phyloP scores from a whole-genome alignment of 2,113 vertebrate genomes.

The Gobio gobio region DNA sequence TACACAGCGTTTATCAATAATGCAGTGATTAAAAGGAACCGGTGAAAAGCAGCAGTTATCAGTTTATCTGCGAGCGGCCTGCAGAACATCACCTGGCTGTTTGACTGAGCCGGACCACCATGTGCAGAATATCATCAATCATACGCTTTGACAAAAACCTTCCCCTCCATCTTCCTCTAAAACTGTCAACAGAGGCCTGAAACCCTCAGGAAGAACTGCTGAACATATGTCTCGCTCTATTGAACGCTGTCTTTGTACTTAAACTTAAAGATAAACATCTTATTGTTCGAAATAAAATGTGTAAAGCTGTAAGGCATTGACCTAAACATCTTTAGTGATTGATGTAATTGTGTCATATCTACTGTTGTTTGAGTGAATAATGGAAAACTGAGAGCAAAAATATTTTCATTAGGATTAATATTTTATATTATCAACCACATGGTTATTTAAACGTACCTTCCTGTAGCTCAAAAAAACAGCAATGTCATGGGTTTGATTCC shows the following conservation, averaged over 20 bases:
- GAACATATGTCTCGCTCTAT: not conserved
- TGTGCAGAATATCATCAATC: conserved; percentile 43
- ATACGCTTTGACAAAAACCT: conserved; percentile 16
- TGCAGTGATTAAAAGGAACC: not conserved
- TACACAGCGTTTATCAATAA: not conserved
- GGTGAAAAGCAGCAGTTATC: conserved; percentile 41
- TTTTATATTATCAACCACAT: not conserved
- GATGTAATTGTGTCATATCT: not conserved
- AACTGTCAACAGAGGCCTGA: conserved; percentile 21
- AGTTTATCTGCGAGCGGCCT: conserved; percentile 41
- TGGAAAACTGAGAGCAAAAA: not conserved
- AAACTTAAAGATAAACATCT: not conserved
- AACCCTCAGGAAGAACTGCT: conserved; percentile 1
- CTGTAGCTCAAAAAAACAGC: not conserved
- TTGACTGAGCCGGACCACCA: conserved; percentile 12
- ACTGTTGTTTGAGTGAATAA: not conserved
- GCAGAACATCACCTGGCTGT: conserved; percentile 52
- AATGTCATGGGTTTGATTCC: not conserved
- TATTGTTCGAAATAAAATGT: conserved; percentile 8
- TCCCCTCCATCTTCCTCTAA: conserved; percentile 11
- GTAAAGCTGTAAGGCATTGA: not conserved
- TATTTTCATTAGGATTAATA: no score
- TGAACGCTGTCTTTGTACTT: not conserved
- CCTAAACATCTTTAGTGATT: not conserved
- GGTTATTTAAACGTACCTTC: not conserved